A percentile compares a stretch with the other conserved stretches of the same genome.
phyloP scores from a whole-genome alignment of 2,113 vertebrate genomes.

The Cranoglanis bouderius region DNA sequence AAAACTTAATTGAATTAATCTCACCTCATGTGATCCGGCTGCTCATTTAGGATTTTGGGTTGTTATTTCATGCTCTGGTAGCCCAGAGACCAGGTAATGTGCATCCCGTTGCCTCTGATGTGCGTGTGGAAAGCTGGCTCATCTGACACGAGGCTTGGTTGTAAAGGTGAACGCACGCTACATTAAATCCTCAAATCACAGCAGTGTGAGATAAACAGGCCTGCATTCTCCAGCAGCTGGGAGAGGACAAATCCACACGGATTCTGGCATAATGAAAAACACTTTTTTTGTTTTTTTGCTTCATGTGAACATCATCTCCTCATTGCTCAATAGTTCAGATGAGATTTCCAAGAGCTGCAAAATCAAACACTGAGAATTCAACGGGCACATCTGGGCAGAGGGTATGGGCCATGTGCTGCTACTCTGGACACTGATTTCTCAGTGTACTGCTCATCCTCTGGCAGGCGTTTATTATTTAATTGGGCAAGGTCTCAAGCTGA shows the following conservation, averaged over 20 bases:
- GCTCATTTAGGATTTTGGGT: slow-evolving; percentile 54
- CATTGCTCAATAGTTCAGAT: slow-evolving; percentile 27
- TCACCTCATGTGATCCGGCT: slow-evolving; percentile 41
- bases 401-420: background rate
- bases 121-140: slow-evolving; percentile 31
- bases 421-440: background rate
- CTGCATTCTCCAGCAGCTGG: slow-evolving; percentile 63
- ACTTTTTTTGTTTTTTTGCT: background rate
- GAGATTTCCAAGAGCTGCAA: slow-evolving; percentile 32
- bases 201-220: slow-evolving; percentile 64
- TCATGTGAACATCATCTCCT: slow-evolving; percentile 33
- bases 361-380: slow-evolving; percentile 31
- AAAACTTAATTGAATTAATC: slow-evolving; percentile 75
- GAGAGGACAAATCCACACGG: slow-evolving; percentile 61
- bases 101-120: slow-evolving; percentile 1
- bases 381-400: background rate
- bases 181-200: slow-evolving; percentile 66
- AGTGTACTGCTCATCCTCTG: slow-evolving; percentile 12
- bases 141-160: slow-evolving; percentile 11
- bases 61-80: slow-evolving; percentile 57
- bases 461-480: slow-evolving; percentile 51
- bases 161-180: slow-evolving; percentile 52
- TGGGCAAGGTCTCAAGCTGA: slow-evolving; percentile 42
- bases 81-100: slow-evolving; percentile 70
- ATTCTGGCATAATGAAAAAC: slow-evolving; percentile 47